These are phyloP conservation scores for Octodon degus DNA, from an alignment of 2,113 vertebrate species.

Conservation along the genomic window DNA sequence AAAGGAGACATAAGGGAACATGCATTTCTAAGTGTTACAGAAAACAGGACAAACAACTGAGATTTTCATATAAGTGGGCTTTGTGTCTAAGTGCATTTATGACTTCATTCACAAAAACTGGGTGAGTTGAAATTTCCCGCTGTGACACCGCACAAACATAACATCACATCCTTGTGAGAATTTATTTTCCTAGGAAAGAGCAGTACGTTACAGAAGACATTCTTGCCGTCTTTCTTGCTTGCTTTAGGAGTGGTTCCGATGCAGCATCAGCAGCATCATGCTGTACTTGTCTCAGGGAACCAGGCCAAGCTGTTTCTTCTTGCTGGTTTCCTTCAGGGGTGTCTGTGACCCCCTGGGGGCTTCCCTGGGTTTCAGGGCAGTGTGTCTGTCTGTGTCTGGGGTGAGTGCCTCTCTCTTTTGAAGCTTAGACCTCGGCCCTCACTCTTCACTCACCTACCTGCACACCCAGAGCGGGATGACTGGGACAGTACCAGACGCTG, in stretches of 20 bases:
- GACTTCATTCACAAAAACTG: background rate
- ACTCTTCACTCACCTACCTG: background rate
- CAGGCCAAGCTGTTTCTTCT: background rate
- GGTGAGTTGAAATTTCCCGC: background rate
- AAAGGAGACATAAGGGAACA: background rate
- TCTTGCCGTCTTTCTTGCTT: background rate
- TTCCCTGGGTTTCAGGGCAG: background rate
- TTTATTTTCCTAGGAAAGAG: constrained; percentile 11
- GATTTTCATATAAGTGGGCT: background rate
- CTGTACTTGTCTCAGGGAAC: background rate
- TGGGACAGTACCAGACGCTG: background rate
- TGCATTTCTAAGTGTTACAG: background rate
- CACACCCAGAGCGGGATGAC: background rate
- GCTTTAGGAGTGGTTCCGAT: constrained; percentile 3
- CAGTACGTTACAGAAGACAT: background rate
- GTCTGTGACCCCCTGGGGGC: background rate
- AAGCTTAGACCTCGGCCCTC: background rate
- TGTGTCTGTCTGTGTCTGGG: background rate
- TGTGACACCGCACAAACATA: background rate
- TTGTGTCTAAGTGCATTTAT: background rate
- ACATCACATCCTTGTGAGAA: background rate
- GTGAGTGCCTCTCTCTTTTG: background rate
- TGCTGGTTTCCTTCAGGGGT: background rate
- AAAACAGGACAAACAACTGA: background rate
- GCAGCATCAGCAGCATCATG: background rate